Percentiles rank a stretch among this genome's conserved stretches.
These are phyloP conservation scores for Muricea muricata DNA, from an alignment of 92 coral and sea anemone species.

Conservation along the genomic window DNA sequence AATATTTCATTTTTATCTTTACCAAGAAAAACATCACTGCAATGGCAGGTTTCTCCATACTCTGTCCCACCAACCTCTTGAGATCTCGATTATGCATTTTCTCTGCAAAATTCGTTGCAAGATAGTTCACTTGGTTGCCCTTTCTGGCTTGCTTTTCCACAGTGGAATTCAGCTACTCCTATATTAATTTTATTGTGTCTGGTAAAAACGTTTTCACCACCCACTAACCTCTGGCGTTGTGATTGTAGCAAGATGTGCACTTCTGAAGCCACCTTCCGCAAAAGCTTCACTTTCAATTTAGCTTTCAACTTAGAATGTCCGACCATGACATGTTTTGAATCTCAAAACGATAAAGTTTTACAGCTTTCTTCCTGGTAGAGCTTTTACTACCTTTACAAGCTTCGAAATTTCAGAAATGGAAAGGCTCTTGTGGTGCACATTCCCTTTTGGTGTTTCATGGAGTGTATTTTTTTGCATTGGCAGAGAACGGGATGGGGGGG, in stretches of 20 bases:
- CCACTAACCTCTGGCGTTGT: background rate
- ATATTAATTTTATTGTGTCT: background rate
- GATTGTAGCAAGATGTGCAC: background rate
- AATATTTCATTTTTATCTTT: background rate
- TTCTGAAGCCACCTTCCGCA: conserved; percentile 7
- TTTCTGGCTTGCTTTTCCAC: conserved; percentile 20
- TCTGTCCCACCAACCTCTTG: background rate
- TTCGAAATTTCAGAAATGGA: conserved; percentile 11
- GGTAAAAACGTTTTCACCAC: background rate
- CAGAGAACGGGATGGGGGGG: too few species aligned
- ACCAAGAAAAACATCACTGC: conserved; percentile 4
- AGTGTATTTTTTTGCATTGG: background rate
- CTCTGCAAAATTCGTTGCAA: conserved; percentile 2
- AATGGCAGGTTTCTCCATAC: conserved; percentile 1
- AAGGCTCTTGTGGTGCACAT: conserved; percentile 15
- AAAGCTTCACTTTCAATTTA: background rate
- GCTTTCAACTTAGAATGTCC: background rate
- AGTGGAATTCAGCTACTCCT: background rate
- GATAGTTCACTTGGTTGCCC: conserved; percentile 14
- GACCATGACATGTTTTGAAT: conserved; percentile 17
- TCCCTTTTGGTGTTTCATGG: background rate
- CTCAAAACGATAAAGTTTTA: conserved; percentile 12
- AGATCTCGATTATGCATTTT: conserved; percentile 14
- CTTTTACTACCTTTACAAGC: background rate
- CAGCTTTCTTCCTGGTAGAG: conserved; percentile 11